Conservation (phyloP, 2,888 invertebrate species). For the Philopedon plagiatum region DNA sequence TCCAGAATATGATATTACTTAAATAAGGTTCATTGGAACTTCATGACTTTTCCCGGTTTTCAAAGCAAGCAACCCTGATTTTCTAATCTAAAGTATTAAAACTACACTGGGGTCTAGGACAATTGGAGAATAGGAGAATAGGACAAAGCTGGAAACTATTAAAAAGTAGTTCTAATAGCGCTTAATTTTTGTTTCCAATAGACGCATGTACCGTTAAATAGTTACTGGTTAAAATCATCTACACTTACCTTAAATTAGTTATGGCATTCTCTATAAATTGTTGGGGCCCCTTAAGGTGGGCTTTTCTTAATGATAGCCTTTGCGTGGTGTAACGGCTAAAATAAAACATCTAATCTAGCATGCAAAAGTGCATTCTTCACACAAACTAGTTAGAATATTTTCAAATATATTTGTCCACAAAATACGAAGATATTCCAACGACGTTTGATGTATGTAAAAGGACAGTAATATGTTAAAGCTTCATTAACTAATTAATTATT, state of each 20-base stretch:
- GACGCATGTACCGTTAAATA: no score
- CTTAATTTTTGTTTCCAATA: no score
- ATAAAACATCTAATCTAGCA: constrained; percentile 57
- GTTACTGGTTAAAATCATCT: neutral
- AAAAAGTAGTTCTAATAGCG: no score
- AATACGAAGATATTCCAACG: neutral
- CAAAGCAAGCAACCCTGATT: no score
- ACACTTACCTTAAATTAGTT: constrained; percentile 81
- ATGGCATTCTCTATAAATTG: constrained; percentile 83
- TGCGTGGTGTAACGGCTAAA: constrained; percentile 89
- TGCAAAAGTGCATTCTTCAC: constrained; percentile 38
- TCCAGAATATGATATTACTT: no score
- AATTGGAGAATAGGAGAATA: no score
- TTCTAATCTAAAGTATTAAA: no score
- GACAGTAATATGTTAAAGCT: constrained; percentile 12
- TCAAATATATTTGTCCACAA: no score
- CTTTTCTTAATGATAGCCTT: constrained; percentile 86
- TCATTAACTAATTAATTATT: neutral
- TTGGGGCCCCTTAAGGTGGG: constrained; percentile 83
- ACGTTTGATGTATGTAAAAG: constrained; percentile 1
- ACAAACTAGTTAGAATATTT: neutral
- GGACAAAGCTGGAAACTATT: no score
- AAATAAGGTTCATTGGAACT: no score
- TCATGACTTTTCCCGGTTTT: no score
- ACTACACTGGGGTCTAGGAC: no score